Base-by-base conservation (phyloP, 37 sponge, comb jelly and placozoan genomes). In the Beroe forskalii region DNA sequence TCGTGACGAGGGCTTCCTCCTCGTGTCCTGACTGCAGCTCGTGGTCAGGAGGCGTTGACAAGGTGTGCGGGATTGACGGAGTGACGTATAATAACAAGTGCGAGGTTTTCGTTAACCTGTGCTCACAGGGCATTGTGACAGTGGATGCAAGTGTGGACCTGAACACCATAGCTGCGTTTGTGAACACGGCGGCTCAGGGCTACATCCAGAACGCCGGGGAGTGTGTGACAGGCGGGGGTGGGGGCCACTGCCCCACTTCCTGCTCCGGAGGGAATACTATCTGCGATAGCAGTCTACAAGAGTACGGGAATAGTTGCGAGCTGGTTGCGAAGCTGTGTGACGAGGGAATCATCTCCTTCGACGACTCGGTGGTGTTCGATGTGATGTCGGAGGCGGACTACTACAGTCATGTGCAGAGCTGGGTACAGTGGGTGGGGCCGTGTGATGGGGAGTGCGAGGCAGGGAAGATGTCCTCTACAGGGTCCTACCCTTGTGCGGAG, bases 11-110 rank as follows among this genome's bases (percentile, higher is more conserved):
- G 60, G 9, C 9, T 17, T 55, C 60, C 14, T 55, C 9, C 9
- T 17, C 9, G 8, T 72, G 75, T 72, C 75, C 75, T 23, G 28
- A 36, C 9, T 72, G 75, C 20, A 39, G 2, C 35, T 19, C 6
- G 32, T 72, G 75, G 75, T 36, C 20, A 8, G 75, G 75, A 38
- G 35, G 39, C 6, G 22, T 39, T 4, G 40, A 72, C 12, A 39
- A 36, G 37, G 35, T 72, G 39, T 72, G 75, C 40, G 75, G 38
- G 28, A 72, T 37, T 30, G 75, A 72, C 20, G 75, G 75, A 1
- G 37, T 38, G 20, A 72, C 75, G 6, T 72, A 72, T 39, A 20
- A 4, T 39, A 32, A 6, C 22, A 19, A 33, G 39, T 72, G 75
- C 35, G 75, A 72, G 20, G 39, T 72, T 20, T 37, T 72, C 39